These are phyloP conservation scores for Brachycybe producta DNA, from an alignment of 2,888 invertebrate genomes.

Conservation along the genomic window DNA sequence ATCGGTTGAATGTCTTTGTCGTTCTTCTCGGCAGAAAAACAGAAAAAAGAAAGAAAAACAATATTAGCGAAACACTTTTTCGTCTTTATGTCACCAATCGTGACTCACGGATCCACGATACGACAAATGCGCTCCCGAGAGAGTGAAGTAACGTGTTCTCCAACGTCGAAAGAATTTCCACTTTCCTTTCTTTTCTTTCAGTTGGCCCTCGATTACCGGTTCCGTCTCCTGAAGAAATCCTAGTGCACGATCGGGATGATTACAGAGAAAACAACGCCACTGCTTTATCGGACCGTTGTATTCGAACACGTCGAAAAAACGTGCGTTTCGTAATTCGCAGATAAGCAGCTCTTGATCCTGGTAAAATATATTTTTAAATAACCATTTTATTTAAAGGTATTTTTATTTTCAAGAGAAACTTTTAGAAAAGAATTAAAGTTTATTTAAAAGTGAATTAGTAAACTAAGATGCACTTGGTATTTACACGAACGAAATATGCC, in stretches of 20 bases:
- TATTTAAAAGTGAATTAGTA: neutral
- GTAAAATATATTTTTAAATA: too few relatives aligned
- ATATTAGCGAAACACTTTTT: neutral
- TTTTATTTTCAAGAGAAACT: neutral
- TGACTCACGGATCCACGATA: slow-evolving; percentile 51
- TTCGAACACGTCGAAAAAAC: slow-evolving; percentile 89
- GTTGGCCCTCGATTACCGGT: slow-evolving; percentile 77
- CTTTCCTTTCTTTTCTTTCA: slow-evolving; percentile 82
- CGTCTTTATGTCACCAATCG: neutral
- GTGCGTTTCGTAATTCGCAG: slow-evolving; percentile 68
- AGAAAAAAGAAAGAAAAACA: slow-evolving; percentile 14
- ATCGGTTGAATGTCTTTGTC: slow-evolving; percentile 47
- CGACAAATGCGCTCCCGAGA: slow-evolving; percentile 81
- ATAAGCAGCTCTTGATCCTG: slow-evolving; percentile 74
- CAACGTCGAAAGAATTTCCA: slow-evolving; percentile 84
- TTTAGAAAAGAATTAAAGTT: neutral
- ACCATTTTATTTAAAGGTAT: neutral
- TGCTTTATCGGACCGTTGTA: slow-evolving; percentile 45
- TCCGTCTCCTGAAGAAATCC: slow-evolving; percentile 62
- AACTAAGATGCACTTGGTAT: slow-evolving; percentile 21
- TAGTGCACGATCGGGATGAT: slow-evolving; percentile 77
- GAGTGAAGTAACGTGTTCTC: slow-evolving; percentile 85
- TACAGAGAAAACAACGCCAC: slow-evolving; percentile 90
- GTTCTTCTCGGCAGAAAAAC: slow-evolving; percentile 48
- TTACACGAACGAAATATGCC: too few relatives aligned